A percentile compares a stretch with the other conserved stretches of the same genome.
Conservation (phyloP, 2,797 vertebrate species). For the Rhodeus uyekii region DNA sequence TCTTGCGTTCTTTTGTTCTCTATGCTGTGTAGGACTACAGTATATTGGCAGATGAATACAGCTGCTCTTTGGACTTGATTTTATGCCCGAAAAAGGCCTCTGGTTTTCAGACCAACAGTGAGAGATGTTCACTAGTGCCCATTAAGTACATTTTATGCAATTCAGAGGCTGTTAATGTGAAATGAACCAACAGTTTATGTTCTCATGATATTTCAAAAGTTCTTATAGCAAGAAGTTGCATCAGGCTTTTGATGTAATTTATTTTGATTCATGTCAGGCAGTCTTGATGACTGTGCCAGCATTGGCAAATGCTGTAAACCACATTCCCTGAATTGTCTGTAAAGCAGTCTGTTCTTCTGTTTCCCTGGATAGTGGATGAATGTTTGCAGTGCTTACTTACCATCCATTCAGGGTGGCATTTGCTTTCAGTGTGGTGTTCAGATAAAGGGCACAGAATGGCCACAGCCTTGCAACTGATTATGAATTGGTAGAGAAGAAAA, state of each 20-base stretch:
- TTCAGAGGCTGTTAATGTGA: background rate
- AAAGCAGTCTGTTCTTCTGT: constrained; percentile 21
- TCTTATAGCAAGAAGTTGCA: background rate
- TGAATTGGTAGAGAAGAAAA: background rate
- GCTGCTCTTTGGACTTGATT: constrained; percentile 23
- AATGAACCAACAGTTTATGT: background rate
- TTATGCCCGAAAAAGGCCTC: background rate
- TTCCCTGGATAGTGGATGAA: constrained; percentile 38
- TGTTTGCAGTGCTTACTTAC: constrained; percentile 51
- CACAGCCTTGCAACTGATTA: constrained; percentile 51
- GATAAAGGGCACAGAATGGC: constrained; percentile 59
- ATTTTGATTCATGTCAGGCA: background rate
- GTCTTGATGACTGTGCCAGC: constrained; percentile 12
- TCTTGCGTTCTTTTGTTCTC: constrained; percentile 7
- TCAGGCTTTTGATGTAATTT: background rate
- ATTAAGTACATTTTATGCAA: background rate
- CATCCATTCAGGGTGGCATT: constrained; percentile 59
- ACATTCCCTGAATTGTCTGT: constrained; percentile 27
- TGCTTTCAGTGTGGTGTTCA: constrained; percentile 67
- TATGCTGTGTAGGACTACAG: background rate
- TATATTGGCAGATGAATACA: constrained; percentile 10
- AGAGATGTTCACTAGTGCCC: background rate
- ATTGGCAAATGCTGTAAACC: background rate
- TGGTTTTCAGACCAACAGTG: background rate
- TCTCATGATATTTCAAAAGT: background rate